These are phyloP conservation scores for Scortum barcoo DNA, from an alignment of 2,113 vertebrate genomes.

Conservation along the genomic window DNA sequence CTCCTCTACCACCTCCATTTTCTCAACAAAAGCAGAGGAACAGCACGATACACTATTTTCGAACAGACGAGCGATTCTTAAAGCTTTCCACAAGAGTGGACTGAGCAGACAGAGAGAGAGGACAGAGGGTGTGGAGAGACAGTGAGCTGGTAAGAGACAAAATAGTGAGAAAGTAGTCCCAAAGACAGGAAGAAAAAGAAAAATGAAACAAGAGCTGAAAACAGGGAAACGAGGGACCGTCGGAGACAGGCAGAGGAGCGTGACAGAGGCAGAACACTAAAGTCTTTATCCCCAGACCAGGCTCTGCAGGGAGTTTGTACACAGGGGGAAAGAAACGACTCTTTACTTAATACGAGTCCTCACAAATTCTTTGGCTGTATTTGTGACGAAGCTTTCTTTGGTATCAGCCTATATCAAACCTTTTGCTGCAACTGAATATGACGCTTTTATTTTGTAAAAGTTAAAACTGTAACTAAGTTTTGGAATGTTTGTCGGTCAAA, in stretches of 20 bases:
- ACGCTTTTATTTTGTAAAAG: neutral
- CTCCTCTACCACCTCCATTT: too few relatives aligned
- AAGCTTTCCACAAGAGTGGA: neutral
- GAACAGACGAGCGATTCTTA: slow-evolving; percentile 20
- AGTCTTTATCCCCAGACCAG: slow-evolving; percentile 66
- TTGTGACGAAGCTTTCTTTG: neutral
- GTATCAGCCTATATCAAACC: neutral
- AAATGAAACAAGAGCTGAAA: slow-evolving; percentile 35
- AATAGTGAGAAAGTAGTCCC: neutral
- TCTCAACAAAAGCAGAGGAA: slow-evolving; percentile 7
- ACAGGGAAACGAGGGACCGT: slow-evolving; percentile 43
- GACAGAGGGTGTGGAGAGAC: neutral
- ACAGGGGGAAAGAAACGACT: neutral
- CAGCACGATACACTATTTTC: slow-evolving; percentile 14
- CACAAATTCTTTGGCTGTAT: slow-evolving; percentile 6
- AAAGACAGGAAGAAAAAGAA: slow-evolving; percentile 17
- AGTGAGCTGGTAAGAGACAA: neutral
- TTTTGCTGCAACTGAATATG: neutral
- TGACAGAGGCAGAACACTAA: slow-evolving; percentile 67
- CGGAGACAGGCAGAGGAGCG: slow-evolving; percentile 49
- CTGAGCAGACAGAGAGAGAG: neutral
- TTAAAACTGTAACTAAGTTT: neutral
- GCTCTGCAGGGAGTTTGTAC: slow-evolving; percentile 29
- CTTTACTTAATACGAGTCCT: neutral
- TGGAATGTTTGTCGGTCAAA: neutral